Evolutionary conservation across 2,888 invertebrate species (phyloP).

Genomic region (Hydrotaea cyrtoneurina): DNA sequence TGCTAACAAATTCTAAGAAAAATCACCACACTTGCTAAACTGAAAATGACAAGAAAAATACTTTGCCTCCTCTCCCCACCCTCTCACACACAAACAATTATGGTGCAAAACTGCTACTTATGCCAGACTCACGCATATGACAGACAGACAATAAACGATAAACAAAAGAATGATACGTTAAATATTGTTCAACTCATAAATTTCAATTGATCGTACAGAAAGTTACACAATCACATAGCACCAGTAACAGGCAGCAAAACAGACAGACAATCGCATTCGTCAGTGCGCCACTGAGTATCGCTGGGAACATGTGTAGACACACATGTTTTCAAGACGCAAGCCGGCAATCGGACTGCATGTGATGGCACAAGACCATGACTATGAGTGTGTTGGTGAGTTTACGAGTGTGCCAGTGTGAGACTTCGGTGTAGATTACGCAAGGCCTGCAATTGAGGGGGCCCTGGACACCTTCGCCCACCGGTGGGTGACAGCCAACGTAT

Average conservation of each 20-base stretch:
- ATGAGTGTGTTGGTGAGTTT: not conserved
- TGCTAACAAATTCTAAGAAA: no score
- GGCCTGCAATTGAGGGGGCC: no score
- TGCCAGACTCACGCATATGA: conserved; percentile 4
- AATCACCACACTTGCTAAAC: no score
- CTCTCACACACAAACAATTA: not conserved
- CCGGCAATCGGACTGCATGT: not conserved
- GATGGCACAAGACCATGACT: not conserved
- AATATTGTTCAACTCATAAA: conserved; percentile 43
- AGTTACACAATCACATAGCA: not conserved
- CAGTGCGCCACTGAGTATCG: not conserved
- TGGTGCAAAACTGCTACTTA: not conserved
- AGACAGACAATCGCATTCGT: not conserved
- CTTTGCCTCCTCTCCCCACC: no score
- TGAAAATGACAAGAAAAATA: no score
- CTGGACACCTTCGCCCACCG: no score
- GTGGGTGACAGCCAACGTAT: no score
- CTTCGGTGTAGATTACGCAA: no score
- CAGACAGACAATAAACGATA: conserved; percentile 20
- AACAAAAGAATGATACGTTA: conserved; percentile 26
- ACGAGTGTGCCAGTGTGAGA: not conserved
- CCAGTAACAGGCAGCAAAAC: not conserved
- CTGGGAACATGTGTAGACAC: conserved; percentile 58
- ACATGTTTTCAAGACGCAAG: conserved; percentile 46
- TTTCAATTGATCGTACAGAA: conserved; percentile 30